Evolutionary conservation across 2,113 vertebrate species (phyloP).

Genomic region (Lepus europaeus): DNA sequence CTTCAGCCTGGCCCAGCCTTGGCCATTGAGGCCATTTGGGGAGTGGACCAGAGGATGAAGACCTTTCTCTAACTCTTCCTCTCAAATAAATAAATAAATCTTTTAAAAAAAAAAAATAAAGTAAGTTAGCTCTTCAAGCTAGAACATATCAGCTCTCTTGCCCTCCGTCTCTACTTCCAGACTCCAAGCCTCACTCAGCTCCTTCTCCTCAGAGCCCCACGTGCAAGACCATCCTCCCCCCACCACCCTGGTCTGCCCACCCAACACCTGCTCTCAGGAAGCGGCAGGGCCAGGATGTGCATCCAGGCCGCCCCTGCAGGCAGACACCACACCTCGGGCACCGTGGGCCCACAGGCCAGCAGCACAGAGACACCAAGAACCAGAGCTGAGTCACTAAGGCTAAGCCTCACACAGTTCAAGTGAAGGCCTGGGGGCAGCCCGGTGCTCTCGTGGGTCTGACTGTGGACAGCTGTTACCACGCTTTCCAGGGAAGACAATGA

Average conservation of each 20-base stretch:
- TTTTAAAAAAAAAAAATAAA: too few relatives aligned
- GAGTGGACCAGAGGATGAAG: too few relatives aligned
- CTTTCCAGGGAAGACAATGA: not conserved
- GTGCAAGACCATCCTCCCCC: not conserved
- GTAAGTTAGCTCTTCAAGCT: not conserved
- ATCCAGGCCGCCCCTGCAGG: not conserved
- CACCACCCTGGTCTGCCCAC: not conserved
- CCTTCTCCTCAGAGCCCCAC: not conserved
- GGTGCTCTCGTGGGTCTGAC: not conserved
- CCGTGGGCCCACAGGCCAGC: not conserved
- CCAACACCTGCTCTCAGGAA: not conserved
- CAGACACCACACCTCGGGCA: not conserved
- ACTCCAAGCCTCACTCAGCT: not conserved
- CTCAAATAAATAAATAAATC: too few relatives aligned
- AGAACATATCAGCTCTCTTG: not conserved
- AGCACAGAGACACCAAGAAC: not conserved
- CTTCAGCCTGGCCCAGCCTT: too few relatives aligned
- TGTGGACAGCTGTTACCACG: not conserved
- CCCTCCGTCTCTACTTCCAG: not conserved
- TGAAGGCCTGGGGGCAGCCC: not conserved
- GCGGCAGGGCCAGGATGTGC: not conserved
- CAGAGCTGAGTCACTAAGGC: not conserved
- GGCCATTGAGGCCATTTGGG: too few relatives aligned
- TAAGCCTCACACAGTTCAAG: not conserved
- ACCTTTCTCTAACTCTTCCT: too few relatives aligned